phyloP scores from a whole-genome alignment of 2,797 vertebrate genomes.

The Acanthurus leucopareius region DNA sequence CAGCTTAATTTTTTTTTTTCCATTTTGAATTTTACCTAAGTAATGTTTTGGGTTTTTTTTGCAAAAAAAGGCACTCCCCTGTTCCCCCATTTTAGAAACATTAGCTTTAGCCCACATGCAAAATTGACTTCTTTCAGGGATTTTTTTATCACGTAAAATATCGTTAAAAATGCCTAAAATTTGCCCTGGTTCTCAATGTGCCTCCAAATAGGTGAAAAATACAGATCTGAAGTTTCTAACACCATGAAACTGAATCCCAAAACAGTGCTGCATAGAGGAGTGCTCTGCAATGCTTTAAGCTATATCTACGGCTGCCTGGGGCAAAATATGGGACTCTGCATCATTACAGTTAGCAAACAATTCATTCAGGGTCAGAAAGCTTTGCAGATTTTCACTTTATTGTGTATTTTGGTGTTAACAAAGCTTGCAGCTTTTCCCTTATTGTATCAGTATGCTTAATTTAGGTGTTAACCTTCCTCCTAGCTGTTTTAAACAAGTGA shows the following conservation, averaged over 20 bases:
- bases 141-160: conserved; percentile 17
- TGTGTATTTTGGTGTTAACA: conserved; percentile 10
- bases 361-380: conserved; percentile 17
- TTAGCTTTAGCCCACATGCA: not conserved
- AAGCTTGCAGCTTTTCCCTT: not conserved
- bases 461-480: conserved; percentile 5
- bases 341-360: conserved; percentile 45
- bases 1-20: not conserved
- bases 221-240: conserved; percentile 42
- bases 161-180: conserved; percentile 24
- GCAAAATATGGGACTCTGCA: conserved; percentile 40
- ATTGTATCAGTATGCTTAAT: not conserved
- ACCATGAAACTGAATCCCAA: conserved; percentile 44
- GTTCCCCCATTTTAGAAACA: not conserved
- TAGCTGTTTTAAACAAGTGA: conserved; percentile 3
- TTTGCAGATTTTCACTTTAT: conserved; percentile 22
- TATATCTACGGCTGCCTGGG: conserved; percentile 44
- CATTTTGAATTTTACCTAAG: not conserved
- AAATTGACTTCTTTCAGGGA: not conserved
- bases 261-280: conserved; percentile 40
- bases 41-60: not conserved
- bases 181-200: conserved; percentile 18
- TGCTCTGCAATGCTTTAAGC: conserved; percentile 53
- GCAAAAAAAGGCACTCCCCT: not conserved
- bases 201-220: conserved; percentile 33